Evolutionary conservation across 1,140 invertebrate genomes (phyloP).

Genomic region (Phymastichus coffea): DNA sequence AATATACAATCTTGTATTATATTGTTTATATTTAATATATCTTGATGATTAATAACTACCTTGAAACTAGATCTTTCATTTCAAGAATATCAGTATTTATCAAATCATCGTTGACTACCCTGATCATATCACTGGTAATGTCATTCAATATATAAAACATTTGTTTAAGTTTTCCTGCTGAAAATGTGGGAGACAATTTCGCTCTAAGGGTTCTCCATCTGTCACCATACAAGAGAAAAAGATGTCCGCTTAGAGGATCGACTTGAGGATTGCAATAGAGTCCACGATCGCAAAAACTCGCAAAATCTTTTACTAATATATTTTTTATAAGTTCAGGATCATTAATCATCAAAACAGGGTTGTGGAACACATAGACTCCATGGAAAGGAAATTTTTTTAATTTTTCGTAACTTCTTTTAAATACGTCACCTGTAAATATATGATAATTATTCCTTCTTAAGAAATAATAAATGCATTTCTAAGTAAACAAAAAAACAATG

Average conservation of each 20-base stretch:
- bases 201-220: constrained; percentile 58
- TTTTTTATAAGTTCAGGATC: background rate
- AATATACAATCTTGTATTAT: background rate
- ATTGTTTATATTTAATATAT: no score
- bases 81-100: constrained; percentile 23
- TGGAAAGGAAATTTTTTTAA: constrained; percentile 8
- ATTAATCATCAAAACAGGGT: background rate
- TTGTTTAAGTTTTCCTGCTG: constrained; percentile 59
- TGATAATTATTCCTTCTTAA: no score
- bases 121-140: constrained; percentile 47
- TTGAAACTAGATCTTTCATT: constrained; percentile 32
- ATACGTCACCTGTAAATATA: background rate
- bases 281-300: background rate
- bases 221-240: no score
- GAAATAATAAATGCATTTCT: no score
- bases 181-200: constrained; percentile 61
- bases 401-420: background rate
- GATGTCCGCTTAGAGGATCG: no score
- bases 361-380: background rate
- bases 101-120: constrained; percentile 20
- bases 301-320: background rate
- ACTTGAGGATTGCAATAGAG: no score
- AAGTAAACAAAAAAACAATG: no score
- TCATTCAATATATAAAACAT: constrained; percentile 57
- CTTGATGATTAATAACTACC: no score